A percentile compares a stretch with the other conserved stretches of the same genome.
These are phyloP conservation scores for Plumapathes pennacea DNA, from an alignment of 92 coral and sea anemone species.

Conservation along the genomic window DNA sequence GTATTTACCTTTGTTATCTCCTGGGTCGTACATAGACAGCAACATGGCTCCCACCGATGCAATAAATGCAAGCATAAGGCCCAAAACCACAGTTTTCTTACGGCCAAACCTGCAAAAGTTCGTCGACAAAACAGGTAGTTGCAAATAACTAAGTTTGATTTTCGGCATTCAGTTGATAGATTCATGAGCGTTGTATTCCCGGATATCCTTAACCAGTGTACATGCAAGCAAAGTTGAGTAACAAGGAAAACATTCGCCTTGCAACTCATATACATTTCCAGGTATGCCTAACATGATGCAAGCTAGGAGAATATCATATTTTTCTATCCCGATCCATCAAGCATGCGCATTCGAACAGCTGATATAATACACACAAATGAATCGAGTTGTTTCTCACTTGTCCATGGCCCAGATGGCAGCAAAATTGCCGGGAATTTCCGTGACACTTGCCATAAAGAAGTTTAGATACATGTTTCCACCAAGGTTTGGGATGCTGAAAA, in stretches of 20 bases:
- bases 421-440: slow-evolving; percentile 53
- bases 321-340: neutral
- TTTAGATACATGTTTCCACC: slow-evolving; percentile 56
- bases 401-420: slow-evolving; percentile 49
- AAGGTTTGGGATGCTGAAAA: slow-evolving; percentile 30
- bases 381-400: slow-evolving; percentile 35
- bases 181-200: too few species aligned
- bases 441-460: slow-evolving; percentile 29
- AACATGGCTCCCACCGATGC: slow-evolving; percentile 58
- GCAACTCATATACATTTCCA: too few species aligned
- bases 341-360: neutral
- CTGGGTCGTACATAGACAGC: slow-evolving; percentile 49
- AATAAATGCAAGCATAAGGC: slow-evolving; percentile 43
- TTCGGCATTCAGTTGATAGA: too few species aligned
- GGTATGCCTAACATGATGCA: too few species aligned
- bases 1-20: slow-evolving; percentile 36
- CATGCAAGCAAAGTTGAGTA: too few species aligned
- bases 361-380: neutral
- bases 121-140: too few species aligned
- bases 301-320: neutral
- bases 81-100: slow-evolving; percentile 44
- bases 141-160: too few species aligned
- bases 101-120: slow-evolving; percentile 49
- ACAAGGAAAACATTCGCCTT: too few species aligned
- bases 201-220: too few species aligned